A percentile compares a stretch with the other conserved stretches of the same genome.
Conservation (phyloP, 2,797 vertebrate genomes). For the Diplodus puntazzo region DNA sequence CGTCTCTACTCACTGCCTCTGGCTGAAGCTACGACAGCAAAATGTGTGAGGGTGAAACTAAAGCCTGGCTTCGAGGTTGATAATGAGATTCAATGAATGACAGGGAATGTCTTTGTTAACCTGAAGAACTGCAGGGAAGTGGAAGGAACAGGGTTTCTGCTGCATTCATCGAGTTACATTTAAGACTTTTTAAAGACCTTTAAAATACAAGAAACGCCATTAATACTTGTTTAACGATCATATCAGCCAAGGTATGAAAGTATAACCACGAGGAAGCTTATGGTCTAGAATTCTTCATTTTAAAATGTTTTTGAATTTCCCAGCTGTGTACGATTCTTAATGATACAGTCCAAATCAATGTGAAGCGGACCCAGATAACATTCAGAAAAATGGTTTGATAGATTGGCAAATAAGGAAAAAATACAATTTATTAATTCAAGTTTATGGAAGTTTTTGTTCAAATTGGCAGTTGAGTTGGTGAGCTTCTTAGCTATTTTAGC, state of each 20-base stretch:
- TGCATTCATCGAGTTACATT: not conserved
- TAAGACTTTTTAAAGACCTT: not conserved
- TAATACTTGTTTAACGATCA: not conserved
- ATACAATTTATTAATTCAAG: not conserved
- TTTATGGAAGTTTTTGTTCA: not conserved
- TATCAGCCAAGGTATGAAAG: not conserved
- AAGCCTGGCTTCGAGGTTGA: constrained; percentile 3
- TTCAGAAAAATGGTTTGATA: not conserved
- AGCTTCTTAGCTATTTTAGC: too few relatives aligned
- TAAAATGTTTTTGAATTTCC: not conserved
- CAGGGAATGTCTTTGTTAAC: constrained; percentile 18
- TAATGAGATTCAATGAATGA: constrained; percentile 28
- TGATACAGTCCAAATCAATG: not conserved
- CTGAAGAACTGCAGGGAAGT: not conserved
- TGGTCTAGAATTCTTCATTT: not conserved
- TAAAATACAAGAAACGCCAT: not conserved
- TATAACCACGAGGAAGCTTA: not conserved
- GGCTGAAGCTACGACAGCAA: constrained; percentile 17
- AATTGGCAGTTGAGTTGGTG: not conserved
- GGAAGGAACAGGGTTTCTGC: constrained; percentile 1
- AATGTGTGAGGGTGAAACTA: constrained; percentile 29
- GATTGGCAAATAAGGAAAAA: not conserved
- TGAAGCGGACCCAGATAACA: not conserved
- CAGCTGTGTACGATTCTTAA: not conserved
- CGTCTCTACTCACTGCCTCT: not conserved